Conservation (phyloP, 2,888 invertebrate genomes). For the Cryptosula pallasiana region DNA sequence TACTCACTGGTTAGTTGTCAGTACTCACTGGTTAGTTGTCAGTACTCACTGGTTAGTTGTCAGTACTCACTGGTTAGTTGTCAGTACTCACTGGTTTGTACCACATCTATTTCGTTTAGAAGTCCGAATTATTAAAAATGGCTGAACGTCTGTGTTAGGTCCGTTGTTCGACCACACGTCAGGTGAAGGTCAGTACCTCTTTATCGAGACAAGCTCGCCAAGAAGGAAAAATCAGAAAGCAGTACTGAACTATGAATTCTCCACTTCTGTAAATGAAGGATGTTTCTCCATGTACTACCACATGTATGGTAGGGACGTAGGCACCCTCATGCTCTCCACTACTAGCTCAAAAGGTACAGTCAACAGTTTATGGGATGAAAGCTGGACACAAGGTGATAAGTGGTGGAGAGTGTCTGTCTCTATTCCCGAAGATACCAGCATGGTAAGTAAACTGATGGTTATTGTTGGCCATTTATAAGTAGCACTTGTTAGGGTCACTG, state of each 20-base stretch:
- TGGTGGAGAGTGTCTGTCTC: conserved; percentile 1
- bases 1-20: too few relatives aligned
- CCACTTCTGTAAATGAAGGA: conserved; percentile 26
- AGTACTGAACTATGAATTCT: conserved; percentile 34
- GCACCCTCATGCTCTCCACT: conserved; percentile 34
- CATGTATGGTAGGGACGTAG: conserved; percentile 39
- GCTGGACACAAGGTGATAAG: conserved; percentile 11
- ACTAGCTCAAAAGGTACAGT: not conserved
- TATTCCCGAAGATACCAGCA: not conserved
- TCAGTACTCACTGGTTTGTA: too few relatives aligned
- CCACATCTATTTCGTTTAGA: too few relatives aligned
- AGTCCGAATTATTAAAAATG: too few relatives aligned
- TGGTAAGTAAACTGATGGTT: too few relatives aligned
- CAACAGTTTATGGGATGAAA: not conserved
- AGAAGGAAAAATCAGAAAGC: conserved; percentile 59
- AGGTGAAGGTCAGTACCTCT: conserved; percentile 25
- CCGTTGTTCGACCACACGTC: conserved; percentile 26
- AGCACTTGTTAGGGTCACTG: too few relatives aligned
- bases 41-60: too few relatives aligned
- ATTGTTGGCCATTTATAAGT: too few relatives aligned
- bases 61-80: too few relatives aligned
- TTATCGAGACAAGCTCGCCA: conserved; percentile 21
- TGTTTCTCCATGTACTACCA: conserved; percentile 47
- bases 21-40: too few relatives aligned
- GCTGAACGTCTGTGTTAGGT: too few relatives aligned